These are phyloP conservation scores for Palythoa heliodiscus DNA, from an alignment of 92 coral and sea anemone genomes.

Conservation along the genomic window DNA sequence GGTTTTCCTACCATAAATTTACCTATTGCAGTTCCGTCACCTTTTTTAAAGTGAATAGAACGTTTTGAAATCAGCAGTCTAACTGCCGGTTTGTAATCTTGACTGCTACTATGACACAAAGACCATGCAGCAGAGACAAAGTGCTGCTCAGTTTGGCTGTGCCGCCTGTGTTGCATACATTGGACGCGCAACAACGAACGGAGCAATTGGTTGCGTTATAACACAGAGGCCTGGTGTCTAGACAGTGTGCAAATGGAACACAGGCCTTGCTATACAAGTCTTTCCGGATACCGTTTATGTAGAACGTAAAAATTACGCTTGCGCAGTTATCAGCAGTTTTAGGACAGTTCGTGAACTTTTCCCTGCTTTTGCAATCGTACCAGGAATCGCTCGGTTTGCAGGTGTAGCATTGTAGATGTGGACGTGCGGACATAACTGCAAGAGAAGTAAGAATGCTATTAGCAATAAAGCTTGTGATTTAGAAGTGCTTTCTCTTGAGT, in stretches of 20 bases:
- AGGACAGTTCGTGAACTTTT: conserved; percentile 51
- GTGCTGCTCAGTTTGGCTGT: not conserved
- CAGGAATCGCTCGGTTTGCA: conserved; percentile 61
- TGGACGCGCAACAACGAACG: not conserved
- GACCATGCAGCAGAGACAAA: not conserved
- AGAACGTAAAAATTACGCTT: conserved; percentile 39
- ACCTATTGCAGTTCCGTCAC: too few relatives aligned
- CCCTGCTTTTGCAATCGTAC: conserved; percentile 59
- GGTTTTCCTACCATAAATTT: too few relatives aligned
- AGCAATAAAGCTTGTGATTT: not conserved
- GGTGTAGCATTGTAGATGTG: conserved; percentile 55
- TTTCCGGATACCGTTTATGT: conserved; percentile 17
- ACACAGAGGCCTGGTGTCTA: conserved; percentile 13
- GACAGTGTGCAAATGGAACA: conserved; percentile 19
- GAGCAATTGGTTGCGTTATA: conserved; percentile 13
- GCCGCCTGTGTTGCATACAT: conserved; percentile 21
- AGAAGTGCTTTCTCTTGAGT: too few relatives aligned
- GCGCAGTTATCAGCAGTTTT: conserved; percentile 47
- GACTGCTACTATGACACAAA: not conserved
- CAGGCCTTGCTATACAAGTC: conserved; percentile 45
- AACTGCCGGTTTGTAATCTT: conserved; percentile 1
- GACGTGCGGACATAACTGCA: conserved; percentile 26
- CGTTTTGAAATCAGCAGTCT: too few relatives aligned
- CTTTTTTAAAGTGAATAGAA: too few relatives aligned
- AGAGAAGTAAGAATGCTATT: not conserved